A percentile compares a stretch with the other conserved stretches of the same genome.
Evolutionary conservation across 1,140 invertebrate genomes (phyloP).

Genomic region (Littorina saxatilis): DNA sequence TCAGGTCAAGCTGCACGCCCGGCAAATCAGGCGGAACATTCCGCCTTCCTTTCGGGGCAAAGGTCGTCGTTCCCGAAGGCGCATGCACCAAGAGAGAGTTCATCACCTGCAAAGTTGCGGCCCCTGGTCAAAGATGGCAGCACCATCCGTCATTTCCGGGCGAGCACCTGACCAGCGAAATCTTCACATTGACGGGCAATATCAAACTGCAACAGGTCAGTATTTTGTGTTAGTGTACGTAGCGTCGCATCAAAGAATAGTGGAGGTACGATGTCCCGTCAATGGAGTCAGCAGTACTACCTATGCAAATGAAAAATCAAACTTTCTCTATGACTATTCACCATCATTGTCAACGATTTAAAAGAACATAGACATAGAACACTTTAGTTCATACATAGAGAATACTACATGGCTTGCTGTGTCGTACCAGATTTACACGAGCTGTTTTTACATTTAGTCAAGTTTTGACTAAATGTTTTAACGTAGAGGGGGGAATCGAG

Average conservation of each 20-base stretch:
- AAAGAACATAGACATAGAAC: not conserved
- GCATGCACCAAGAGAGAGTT: constrained; percentile 62
- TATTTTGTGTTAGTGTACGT: not conserved
- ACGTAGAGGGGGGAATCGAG: too few species aligned
- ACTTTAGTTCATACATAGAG: too few species aligned
- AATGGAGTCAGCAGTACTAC: not conserved
- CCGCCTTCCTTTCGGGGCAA: constrained; percentile 59
- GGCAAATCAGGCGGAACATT: constrained; percentile 63
- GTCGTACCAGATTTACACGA: not conserved
- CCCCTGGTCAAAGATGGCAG: constrained; percentile 59
- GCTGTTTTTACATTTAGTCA: not conserved
- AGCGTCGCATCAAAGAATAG: too few species aligned
- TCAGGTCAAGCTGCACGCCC: constrained; percentile 55
- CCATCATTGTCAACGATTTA: not conserved
- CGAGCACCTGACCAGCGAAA: constrained; percentile 64
- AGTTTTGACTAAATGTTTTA: too few species aligned
- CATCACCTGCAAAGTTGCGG: constrained; percentile 59
- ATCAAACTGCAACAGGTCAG: not conserved
- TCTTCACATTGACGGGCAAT: constrained; percentile 49
- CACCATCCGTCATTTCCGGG: constrained; percentile 53
- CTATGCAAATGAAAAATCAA: not conserved
- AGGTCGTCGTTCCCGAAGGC: constrained; percentile 61
- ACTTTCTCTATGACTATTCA: not conserved
- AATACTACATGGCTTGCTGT: too few species aligned
- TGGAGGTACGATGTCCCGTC: too few species aligned